Evolutionary conservation across 2,888 invertebrate genomes (phyloP).

Genomic region (Anaspis maculata): DNA sequence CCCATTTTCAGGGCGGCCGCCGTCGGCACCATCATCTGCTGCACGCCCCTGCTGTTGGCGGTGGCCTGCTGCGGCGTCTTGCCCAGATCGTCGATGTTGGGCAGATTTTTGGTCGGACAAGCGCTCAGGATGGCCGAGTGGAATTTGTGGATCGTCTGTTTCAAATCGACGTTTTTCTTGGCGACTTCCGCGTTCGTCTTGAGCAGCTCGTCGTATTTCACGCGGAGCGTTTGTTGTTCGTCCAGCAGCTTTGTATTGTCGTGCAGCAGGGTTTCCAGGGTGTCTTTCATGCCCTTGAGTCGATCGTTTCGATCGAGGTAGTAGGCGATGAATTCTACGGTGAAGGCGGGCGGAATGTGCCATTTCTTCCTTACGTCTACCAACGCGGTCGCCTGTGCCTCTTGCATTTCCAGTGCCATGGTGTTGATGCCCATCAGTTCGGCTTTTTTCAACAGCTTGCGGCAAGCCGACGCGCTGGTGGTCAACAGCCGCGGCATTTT

Average conservation of each 20-base stretch:
- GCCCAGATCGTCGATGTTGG: constrained; percentile 51
- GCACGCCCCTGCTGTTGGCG: constrained; percentile 15
- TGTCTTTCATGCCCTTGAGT: constrained; percentile 67
- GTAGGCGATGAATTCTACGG: constrained; percentile 90
- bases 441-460: constrained; percentile 74
- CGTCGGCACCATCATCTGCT: constrained; percentile 62
- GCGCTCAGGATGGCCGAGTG: constrained; percentile 54
- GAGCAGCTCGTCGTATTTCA: constrained; percentile 65
- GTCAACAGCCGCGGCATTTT: constrained; percentile 88
- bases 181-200: constrained; percentile 59
- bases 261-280: constrained; percentile 55
- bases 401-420: constrained; percentile 70
- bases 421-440: constrained; percentile 87
- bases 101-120: constrained; percentile 52
- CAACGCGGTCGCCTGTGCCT: constrained; percentile 71
- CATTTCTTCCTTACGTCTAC: constrained; percentile 86
- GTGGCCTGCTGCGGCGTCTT: constrained; percentile 33
- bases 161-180: constrained; percentile 50
- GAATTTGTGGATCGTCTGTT: constrained; percentile 53
- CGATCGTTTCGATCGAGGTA: constrained; percentile 83
- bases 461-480: constrained; percentile 83
- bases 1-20: constrained; percentile 82
- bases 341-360: constrained; percentile 91
- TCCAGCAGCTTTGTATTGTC: constrained; percentile 65
- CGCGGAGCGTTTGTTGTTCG: constrained; percentile 68